Evolutionary conservation across 2,888 invertebrate genomes (phyloP).

Genomic region (Globia sparganii): DNA sequence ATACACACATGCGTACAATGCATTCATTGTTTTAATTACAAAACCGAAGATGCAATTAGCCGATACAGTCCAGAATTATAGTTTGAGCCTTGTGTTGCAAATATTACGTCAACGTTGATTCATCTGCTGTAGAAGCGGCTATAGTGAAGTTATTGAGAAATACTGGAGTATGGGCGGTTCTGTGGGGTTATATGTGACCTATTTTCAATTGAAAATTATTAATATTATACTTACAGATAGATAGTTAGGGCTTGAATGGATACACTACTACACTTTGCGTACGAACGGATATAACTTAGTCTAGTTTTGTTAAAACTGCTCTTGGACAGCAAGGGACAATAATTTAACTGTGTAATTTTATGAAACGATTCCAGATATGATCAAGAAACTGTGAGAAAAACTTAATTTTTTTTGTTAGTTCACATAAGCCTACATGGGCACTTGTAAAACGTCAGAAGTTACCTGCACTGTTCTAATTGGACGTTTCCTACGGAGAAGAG

Average conservation of each 20-base stretch:
- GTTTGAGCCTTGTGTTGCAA: conserved; percentile 48
- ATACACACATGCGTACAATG: conserved; percentile 55
- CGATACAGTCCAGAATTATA: conserved; percentile 58
- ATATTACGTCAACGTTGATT: conserved; percentile 59
- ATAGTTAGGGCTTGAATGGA: neutral
- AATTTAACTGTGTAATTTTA: neutral
- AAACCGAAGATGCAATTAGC: conserved; percentile 64
- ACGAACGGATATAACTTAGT: too few species aligned
- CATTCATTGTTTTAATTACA: conserved; percentile 68
- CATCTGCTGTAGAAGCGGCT: conserved; percentile 38
- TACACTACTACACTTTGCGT: too few species aligned
- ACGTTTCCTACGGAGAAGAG: too few species aligned
- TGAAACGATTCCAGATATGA: neutral
- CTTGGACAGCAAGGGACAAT: too few species aligned
- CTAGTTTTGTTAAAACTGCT: neutral
- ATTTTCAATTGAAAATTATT: neutral
- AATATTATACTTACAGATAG: neutral
- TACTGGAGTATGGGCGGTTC: neutral
- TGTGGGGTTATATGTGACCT: conserved; percentile 12
- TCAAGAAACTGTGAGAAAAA: too few species aligned
- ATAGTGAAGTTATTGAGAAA: conserved; percentile 44
- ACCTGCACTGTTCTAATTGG: too few species aligned
- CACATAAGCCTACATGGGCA: too few species aligned
- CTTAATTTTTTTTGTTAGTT: too few species aligned
- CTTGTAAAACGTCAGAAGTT: too few species aligned